phyloP scores from a whole-genome alignment of 2,113 vertebrate genomes.

The Cololabis saira region DNA sequence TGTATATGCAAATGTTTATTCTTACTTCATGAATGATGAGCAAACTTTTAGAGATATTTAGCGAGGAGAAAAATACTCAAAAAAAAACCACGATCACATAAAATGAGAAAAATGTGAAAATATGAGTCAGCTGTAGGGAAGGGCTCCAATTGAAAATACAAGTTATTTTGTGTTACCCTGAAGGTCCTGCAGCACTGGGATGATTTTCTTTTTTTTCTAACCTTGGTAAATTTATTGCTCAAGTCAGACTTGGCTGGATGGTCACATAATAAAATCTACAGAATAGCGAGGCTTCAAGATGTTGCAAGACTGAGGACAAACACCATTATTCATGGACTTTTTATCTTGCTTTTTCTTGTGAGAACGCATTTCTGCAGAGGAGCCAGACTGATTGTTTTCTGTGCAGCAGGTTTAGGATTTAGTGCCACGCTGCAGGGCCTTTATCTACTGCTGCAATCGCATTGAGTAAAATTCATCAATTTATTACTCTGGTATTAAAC shows the following conservation, averaged over 20 bases:
- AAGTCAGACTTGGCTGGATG: neutral
- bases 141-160: constrained; percentile 10
- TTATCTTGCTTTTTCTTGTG: neutral
- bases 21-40: no score
- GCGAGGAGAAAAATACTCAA: no score
- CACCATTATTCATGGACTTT: constrained; percentile 2
- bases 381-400: constrained; percentile 1
- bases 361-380: constrained; percentile 2
- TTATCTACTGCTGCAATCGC: neutral
- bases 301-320: constrained; percentile 18
- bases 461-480: neutral
- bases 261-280: constrained; percentile 6
- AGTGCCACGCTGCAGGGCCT: neutral
- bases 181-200: neutral
- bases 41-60: neutral
- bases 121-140: neutral
- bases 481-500: neutral
- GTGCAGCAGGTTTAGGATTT: neutral
- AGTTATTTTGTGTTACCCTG: constrained; percentile 13
- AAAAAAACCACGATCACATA: neutral
- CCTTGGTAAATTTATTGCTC: constrained; percentile 8
- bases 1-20: no score
- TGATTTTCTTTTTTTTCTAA: constrained; percentile 8
- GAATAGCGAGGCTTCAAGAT: constrained; percentile 10
- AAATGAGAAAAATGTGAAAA: neutral